phyloP scores from a whole-genome alignment of 1,140 invertebrate genomes.

The Macrosteles quadrilineatus region DNA sequence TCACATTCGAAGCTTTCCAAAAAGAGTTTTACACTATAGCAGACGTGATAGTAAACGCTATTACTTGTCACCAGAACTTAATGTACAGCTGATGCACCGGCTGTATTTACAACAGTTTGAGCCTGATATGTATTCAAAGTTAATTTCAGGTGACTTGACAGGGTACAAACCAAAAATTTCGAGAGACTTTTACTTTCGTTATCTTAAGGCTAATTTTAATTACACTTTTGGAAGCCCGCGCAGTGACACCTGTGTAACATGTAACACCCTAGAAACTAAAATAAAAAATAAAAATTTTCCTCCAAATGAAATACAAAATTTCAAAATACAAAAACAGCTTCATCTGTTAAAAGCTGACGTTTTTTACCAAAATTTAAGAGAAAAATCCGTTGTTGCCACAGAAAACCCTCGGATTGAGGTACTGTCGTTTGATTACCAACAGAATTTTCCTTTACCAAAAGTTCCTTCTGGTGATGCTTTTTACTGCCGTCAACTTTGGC shows the following conservation, averaged over 20 bases:
- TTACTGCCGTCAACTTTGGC: conserved; percentile 14
- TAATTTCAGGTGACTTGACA: neutral
- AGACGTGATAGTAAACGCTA: neutral
- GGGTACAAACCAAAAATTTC: conserved; percentile 4
- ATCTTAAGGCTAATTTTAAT: conserved; percentile 20
- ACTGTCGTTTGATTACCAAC: conserved; percentile 8
- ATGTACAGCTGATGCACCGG: neutral
- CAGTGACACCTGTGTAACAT: conserved; percentile 8
- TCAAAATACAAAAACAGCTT: conserved; percentile 6
- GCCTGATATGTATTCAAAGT: conserved; percentile 7
- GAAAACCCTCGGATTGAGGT: neutral
- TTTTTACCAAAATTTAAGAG: neutral
- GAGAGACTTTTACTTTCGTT: conserved; percentile 8
- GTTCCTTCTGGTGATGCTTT: conserved; percentile 8
- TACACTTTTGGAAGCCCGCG: conserved; percentile 7
- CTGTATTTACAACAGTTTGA: conserved; percentile 5
- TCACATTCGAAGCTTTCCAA: conserved; percentile 2
- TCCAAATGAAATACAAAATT: neutral
- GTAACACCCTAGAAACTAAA: neutral
- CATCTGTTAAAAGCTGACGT: conserved; percentile 10
- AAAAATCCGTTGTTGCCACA: neutral
- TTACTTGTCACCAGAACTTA: conserved; percentile 2
- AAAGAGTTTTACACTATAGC: conserved; percentile 12
- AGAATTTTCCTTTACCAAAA: neutral
- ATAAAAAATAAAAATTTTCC: too few species aligned